Base-by-base conservation (phyloP, 2,888 invertebrate species). In the Meganola albula region DNA sequence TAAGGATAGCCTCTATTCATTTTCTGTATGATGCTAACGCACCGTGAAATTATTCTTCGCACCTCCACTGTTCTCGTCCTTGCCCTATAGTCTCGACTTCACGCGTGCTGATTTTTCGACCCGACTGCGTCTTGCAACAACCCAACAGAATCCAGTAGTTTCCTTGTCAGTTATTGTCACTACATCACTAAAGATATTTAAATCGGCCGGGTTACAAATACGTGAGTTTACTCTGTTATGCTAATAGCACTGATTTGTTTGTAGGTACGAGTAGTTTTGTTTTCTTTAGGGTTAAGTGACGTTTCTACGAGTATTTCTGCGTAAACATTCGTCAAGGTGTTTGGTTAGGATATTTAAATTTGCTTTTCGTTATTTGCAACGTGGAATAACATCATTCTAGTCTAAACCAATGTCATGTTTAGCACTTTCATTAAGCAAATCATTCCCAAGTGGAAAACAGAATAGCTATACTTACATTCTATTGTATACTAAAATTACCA, bases 41-140 rank as follows among this genome's bases (percentile, higher is more conserved):
- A 73, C 63, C 74, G 74, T 77, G 64, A 76, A 75, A 74, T 74
- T 64, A 73, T 73, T 61, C 65, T 66, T 78, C 66, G 62, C 78
- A 70, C 76, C 69, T 71, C 44, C 31, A 48, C 51, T 63, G 52
- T 64, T 63, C 58, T 59, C 51, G 63, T 65, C 68, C 72, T 74
- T 71, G 69, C 61, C 63, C 64, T 60, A 61, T 50, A 61, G 58
- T 46, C 55, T 50, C 54, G 61, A 65, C 71, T 74, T 76, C 68
- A 74, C 72, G 75, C 73, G 63, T 68, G 60, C 68, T 74, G 72
- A 66, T 72, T 75, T 74, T 72, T 71, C 68, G 44, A 71, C 73
- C 71, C 54, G 71, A 74, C 72, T 74, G 75, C 75, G 59, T 63
- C 53, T 61, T 49, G 63, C 23, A 39, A 16, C 6, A n/a, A 20